phyloP scores from a whole-genome alignment of 2,113 vertebrate species.

The Eulemur macaco region DNA sequence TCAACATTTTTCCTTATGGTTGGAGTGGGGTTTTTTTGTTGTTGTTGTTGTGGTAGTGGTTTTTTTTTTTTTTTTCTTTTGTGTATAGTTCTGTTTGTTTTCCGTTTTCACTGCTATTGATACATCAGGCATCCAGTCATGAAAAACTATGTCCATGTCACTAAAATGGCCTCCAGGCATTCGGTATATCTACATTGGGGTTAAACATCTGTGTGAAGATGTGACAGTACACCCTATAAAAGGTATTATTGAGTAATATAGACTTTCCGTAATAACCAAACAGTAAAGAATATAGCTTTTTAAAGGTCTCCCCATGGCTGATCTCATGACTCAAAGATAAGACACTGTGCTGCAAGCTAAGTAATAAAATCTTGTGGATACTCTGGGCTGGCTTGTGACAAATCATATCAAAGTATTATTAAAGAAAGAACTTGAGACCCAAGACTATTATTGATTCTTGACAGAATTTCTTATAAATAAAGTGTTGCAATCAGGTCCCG shows the following conservation, averaged over 20 bases:
- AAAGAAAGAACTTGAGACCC: constrained; percentile 94
- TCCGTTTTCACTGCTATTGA: constrained; percentile 82
- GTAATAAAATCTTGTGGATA: constrained; percentile 93
- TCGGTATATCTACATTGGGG: constrained; percentile 87
- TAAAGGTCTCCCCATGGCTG: constrained; percentile 91
- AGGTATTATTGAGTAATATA: constrained; percentile 92
- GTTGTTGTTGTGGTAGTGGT: neutral
- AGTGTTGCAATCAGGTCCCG: constrained; percentile 91
- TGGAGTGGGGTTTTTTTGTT: neutral
- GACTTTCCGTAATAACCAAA: constrained; percentile 93
- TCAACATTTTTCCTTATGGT: constrained; percentile 77
- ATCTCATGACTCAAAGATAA: constrained; percentile 93
- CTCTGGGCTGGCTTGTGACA: constrained; percentile 93
- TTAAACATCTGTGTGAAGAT: constrained; percentile 90
- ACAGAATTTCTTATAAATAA: constrained; percentile 94
- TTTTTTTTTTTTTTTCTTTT: neutral
- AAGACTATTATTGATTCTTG: constrained; percentile 95
- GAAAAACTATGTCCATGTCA: constrained; percentile 88
- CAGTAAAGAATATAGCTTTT: constrained; percentile 92
- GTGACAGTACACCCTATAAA: constrained; percentile 90
- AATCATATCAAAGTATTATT: constrained; percentile 97
- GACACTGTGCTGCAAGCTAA: constrained; percentile 91
- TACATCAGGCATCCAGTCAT: constrained; percentile 88
- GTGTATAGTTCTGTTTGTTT: constrained; percentile 38
- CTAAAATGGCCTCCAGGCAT: constrained; percentile 87